Percentiles rank a stretch among this genome's conserved stretches.
Conservation (phyloP, 2,888 invertebrate species). For the Lithophane leautieri region DNA sequence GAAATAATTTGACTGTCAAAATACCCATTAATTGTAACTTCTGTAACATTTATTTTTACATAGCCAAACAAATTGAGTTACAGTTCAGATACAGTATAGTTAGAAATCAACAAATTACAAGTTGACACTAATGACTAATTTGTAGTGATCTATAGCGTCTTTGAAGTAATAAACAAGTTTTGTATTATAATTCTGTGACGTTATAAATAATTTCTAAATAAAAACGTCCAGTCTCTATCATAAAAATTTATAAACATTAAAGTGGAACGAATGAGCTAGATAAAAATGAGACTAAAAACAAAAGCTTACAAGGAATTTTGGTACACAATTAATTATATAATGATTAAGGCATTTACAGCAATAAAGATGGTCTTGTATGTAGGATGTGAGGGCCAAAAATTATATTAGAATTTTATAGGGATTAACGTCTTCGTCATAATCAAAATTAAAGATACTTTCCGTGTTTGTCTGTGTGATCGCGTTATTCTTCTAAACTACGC, state of each 20-base stretch:
- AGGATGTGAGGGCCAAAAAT: neutral
- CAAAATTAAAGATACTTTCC: neutral
- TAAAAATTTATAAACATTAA: constrained; percentile 33
- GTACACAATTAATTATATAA: neutral
- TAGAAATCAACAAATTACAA: constrained; percentile 57
- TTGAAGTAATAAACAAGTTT: constrained; percentile 51
- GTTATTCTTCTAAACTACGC: neutral
- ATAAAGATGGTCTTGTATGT: neutral
- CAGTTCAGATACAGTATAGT: constrained; percentile 29
- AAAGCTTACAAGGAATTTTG: neutral
- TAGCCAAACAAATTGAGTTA: constrained; percentile 48
- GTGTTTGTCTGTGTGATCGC: neutral
- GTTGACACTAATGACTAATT: constrained; percentile 65
- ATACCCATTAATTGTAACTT: constrained; percentile 23
- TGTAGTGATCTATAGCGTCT: constrained; percentile 60
- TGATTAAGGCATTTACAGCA: no score
- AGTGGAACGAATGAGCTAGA: constrained; percentile 28
- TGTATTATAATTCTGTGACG: constrained; percentile 17
- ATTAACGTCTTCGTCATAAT: neutral
- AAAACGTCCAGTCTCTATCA: constrained; percentile 21
- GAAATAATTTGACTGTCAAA: constrained; percentile 21
- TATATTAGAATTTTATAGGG: neutral
- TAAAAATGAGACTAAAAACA: constrained; percentile 19
- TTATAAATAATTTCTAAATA: constrained; percentile 53
- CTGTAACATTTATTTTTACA: constrained; percentile 31